Base-by-base conservation (phyloP, 2,888 invertebrate genomes). In the Rambutsinella grinnellia region DNA sequence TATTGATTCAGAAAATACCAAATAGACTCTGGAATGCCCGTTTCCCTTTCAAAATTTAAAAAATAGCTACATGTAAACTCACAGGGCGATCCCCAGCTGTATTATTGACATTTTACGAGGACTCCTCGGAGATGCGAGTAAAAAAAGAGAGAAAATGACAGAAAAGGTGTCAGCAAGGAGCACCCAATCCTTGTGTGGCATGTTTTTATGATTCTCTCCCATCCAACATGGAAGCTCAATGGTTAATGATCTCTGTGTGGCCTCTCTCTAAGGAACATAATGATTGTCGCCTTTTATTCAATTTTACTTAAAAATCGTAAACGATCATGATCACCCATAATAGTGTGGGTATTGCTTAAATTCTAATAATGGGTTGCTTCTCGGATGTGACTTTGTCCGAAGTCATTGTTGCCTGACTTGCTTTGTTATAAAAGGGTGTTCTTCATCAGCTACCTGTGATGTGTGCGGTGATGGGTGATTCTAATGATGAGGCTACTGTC, bases 121-220 rank as follows among this genome's bases (percentile, higher is more conserved):
- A 66, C n/a, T n/a, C n/a, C n/a, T n/a, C n/a, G n/a, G 27, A 66
- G 21, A 6, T 49, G 46, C 5, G 1, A 46, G 49, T 17, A 19
- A 49, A 51, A 28, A 56, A 27, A 67, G 36, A 26, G 44, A 56
- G 44, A 70, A 62, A 47, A n/a, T 47, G 71, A 71, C 58, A 44
- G 47, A 46, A 70, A 71, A 71, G 71, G 66, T 66, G 66, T 56
- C 21, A 56, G 68, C 47, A 15, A 66, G 27, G 19, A 57, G 72
- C 72, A 72, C 72, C 72, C 72, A 66, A 60, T 72, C 65, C n/a
- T 56, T 63, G 72, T 72, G 72, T 72, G 65, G 72, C 47, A 66
- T 71, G 46, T 36, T 36, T 8, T 36, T 46, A 57, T 46, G 63
- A 63, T 21, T 56, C n/a, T 63, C 61, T 71, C 10, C 19, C 46